Conservation (phyloP, 2,797 vertebrate species). For the Anomalospiza imberbis region DNA sequence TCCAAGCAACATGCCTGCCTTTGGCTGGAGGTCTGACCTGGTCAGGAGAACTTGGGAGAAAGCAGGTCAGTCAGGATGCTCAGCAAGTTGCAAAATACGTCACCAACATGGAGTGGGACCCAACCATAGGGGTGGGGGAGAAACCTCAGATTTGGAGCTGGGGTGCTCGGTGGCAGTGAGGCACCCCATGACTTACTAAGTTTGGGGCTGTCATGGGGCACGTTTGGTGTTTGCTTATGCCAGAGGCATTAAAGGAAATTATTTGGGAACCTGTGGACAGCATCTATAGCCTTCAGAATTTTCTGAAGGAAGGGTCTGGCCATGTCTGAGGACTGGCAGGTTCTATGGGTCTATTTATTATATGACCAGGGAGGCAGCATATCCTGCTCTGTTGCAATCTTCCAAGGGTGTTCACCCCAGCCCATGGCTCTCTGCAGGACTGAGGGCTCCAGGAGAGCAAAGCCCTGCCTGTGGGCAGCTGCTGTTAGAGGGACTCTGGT, state of each 20-base stretch:
- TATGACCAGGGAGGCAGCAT: background rate
- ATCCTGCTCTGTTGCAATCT: fast-evolving
- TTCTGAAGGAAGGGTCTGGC: background rate
- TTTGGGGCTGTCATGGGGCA: background rate
- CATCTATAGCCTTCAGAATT: background rate
- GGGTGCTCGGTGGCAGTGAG: background rate
- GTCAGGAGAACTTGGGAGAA: background rate
- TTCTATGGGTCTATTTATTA: background rate
- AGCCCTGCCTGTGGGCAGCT: background rate
- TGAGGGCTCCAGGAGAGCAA: background rate
- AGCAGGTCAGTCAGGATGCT: background rate
- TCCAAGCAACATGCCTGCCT: fast-evolving
- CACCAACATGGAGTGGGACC: fast-evolving
- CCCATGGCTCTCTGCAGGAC: fast-evolving
- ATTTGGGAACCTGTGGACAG: background rate
- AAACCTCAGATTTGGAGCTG: background rate
- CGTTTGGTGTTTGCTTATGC: fast-evolving
- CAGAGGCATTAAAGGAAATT: background rate
- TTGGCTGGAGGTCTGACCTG: background rate
- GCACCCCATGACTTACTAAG: background rate
- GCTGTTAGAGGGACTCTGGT: background rate
- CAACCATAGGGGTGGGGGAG: too few relatives aligned
- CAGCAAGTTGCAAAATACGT: background rate
- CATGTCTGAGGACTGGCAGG: background rate
- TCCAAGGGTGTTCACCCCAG: background rate